A percentile compares a stretch with the other conserved stretches of the same genome.
Evolutionary conservation across 2,797 vertebrate species (phyloP).

Genomic region (Cetoscarus ocellatus): DNA sequence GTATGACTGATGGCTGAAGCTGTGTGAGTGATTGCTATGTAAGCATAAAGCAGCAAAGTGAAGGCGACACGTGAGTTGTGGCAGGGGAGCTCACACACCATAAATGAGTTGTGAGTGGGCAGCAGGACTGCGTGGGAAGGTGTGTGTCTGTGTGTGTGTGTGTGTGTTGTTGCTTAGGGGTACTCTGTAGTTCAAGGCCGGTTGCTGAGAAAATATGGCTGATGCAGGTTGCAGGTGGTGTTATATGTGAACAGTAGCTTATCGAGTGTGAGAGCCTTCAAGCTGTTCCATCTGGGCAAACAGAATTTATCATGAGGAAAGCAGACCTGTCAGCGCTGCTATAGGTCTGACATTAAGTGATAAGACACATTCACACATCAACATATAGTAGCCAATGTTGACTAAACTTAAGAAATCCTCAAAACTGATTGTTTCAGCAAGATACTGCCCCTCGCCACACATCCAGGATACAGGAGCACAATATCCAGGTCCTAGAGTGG

Average conservation of each 20-base stretch:
- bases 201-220: constrained; percentile 11
- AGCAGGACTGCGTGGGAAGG: constrained; percentile 53
- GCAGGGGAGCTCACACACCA: constrained; percentile 31
- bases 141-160: constrained; percentile 11
- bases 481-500: too few species aligned
- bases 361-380: too few species aligned
- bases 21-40: constrained; percentile 30
- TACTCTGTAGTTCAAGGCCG: constrained; percentile 43
- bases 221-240: background rate
- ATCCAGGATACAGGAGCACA: too few species aligned
- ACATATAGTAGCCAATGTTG: too few species aligned
- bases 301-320: background rate
- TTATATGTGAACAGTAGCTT: background rate
- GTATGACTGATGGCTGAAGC: constrained; percentile 8
- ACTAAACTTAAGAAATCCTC: too few species aligned
- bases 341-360: background rate
- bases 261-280: background rate
- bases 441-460: too few species aligned
- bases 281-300: background rate
- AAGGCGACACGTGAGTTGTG: constrained; percentile 50
- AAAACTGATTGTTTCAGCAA: too few species aligned
- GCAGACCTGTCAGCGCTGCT: background rate
- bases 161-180: constrained; percentile 2
- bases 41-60: constrained; percentile 32
- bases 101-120: constrained; percentile 37